Percentiles rank a stretch among this genome's conserved stretches.
Evolutionary conservation across 2,888 invertebrate species (phyloP).

Genomic region (Homarus gammarus): DNA sequence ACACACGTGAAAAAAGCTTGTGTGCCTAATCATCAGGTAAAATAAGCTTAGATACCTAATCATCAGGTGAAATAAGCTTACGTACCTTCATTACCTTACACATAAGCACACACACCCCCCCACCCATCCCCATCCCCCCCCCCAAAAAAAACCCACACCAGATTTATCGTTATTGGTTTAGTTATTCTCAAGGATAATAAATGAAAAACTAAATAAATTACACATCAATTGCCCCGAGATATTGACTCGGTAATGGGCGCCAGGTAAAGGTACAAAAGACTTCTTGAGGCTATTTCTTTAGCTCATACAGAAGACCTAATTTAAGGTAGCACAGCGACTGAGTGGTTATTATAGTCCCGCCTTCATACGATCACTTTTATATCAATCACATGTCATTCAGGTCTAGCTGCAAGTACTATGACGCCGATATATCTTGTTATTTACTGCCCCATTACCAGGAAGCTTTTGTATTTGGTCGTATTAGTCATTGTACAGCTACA

Average conservation of each 20-base stretch:
- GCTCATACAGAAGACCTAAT: neutral
- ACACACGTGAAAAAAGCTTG: too few relatives aligned
- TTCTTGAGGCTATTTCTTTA: neutral
- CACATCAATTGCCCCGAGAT: neutral
- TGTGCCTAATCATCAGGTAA: too few relatives aligned
- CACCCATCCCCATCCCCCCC: neutral
- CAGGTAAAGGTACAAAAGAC: neutral
- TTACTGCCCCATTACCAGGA: conserved; percentile 58
- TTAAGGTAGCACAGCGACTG: conserved; percentile 8
- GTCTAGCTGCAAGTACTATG: conserved; percentile 15
- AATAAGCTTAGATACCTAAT: too few relatives aligned
- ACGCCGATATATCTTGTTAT: conserved; percentile 59
- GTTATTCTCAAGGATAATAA: conserved; percentile 9
- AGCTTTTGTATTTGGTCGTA: conserved; percentile 54
- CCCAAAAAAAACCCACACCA: neutral
- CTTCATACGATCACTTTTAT: neutral
- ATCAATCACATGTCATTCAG: conserved; percentile 35
- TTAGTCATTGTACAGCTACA: conserved; percentile 70
- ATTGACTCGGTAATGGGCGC: conserved; percentile 1
- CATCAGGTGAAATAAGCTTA: too few relatives aligned
- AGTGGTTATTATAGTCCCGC: neutral
- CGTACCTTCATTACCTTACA: too few relatives aligned
- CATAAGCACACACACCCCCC: neutral
- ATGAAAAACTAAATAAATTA: conserved; percentile 1
- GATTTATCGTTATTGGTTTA: conserved; percentile 32